phyloP scores from a whole-genome alignment of 2,113 vertebrate genomes.

The Barnardius zonarius region DNA sequence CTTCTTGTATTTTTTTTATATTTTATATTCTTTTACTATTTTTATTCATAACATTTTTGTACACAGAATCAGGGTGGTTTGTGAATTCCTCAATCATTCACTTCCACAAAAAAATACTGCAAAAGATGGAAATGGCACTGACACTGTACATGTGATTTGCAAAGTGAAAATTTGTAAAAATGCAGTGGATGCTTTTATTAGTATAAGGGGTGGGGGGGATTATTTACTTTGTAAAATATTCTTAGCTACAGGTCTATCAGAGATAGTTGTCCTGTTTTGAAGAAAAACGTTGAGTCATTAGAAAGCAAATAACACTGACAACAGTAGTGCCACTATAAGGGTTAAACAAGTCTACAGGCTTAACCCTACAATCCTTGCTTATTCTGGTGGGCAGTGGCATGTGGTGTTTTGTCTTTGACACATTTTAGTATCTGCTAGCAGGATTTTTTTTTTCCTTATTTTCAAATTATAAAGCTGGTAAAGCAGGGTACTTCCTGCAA shows the following conservation, averaged over 20 bases:
- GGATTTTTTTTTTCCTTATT: not conserved
- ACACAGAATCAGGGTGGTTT: not conserved
- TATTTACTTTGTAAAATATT: not conserved
- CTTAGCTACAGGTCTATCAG: not conserved
- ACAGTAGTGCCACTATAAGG: not conserved
- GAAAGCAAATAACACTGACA: not conserved
- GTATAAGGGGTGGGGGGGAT: not conserved
- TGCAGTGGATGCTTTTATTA: not conserved
- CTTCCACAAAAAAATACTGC: not conserved
- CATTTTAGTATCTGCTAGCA: not conserved
- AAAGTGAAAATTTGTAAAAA: not conserved
- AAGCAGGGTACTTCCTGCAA: not conserved
- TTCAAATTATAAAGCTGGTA: not conserved
- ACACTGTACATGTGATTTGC: fast-evolving
- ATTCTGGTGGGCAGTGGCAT: not conserved
- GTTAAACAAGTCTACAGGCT: not conserved
- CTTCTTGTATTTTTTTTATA: not conserved
- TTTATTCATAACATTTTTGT: not conserved
- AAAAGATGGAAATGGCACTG: not conserved
- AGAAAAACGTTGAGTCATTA: not conserved
- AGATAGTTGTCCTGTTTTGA: not conserved
- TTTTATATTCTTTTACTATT: not conserved
- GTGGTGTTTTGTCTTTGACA: not conserved
- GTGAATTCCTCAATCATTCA: not conserved
- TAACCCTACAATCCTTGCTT: not conserved